Conservation (phyloP, 2,113 vertebrate species). For the Microcebus tavaratra region DNA sequence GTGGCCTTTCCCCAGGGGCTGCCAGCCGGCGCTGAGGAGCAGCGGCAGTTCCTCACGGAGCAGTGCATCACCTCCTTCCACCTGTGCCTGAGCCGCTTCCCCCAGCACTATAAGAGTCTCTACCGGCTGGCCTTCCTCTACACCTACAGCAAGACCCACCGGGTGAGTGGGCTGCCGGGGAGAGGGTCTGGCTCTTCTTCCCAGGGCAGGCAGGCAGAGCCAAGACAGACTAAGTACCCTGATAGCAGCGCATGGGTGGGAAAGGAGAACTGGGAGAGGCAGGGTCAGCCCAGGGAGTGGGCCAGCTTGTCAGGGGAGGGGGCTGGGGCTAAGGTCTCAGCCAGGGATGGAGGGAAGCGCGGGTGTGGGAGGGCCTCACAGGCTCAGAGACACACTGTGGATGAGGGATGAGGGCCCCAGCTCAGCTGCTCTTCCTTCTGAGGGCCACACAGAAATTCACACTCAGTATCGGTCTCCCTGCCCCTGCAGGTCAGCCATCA, state of each 20-base stretch:
- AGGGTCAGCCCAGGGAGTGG: not conserved
- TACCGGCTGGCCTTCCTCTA: constrained; percentile 97
- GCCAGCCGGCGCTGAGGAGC: constrained; percentile 88
- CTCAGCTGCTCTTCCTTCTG: too few relatives aligned
- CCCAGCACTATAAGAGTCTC: constrained; percentile 99
- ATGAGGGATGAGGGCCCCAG: not conserved
- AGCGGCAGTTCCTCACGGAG: constrained; percentile 92
- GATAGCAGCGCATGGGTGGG: not conserved
- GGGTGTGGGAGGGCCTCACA: too few relatives aligned
- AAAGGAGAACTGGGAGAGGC: too few relatives aligned
- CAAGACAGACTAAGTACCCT: not conserved
- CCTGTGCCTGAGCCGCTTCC: constrained; percentile 96
- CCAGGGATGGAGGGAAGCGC: not conserved
- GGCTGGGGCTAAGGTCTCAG: not conserved
- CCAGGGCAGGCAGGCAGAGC: not conserved
- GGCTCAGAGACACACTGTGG: not conserved
- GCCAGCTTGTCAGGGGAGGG: not conserved
- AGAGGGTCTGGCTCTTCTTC: not conserved
- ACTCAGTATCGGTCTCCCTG: not conserved
- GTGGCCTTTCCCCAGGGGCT: constrained; percentile 89
- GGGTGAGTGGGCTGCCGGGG: constrained; percentile 83
- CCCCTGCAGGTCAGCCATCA: not conserved
- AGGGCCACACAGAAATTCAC: accelerated
- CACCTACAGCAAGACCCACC: constrained; percentile 92
- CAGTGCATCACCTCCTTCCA: constrained; percentile 93